Percentiles rank a stretch among this genome's conserved stretches.
Conservation (phyloP, 2,888 invertebrate genomes). For the Tipula confusa region DNA sequence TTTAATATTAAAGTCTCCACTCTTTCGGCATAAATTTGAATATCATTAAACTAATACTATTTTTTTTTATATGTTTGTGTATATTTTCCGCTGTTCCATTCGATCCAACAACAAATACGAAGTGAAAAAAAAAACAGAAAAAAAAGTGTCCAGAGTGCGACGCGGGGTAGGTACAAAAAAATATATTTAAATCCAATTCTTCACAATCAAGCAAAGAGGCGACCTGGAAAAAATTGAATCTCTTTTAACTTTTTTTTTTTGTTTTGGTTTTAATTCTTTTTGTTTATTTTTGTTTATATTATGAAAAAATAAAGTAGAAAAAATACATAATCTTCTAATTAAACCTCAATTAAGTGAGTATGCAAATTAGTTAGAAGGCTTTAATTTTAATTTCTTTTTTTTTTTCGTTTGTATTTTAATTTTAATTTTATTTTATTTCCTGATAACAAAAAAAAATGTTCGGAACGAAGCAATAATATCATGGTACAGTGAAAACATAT, state of each 20-base stretch:
- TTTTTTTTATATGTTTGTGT: constrained; percentile 13
- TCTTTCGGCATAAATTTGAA: constrained; percentile 28
- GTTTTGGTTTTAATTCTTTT: constrained; percentile 26
- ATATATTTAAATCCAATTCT: constrained; percentile 12
- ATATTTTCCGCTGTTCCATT: neutral
- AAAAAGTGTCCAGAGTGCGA: neutral
- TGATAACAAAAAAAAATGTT: neutral
- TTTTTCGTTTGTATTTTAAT: constrained; percentile 14
- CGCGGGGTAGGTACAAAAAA: neutral
- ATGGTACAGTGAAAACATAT: neutral
- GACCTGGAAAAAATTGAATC: constrained; percentile 20
- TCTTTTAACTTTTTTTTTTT: constrained; percentile 4
- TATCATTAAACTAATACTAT: constrained; percentile 28
- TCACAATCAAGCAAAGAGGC: constrained; percentile 17
- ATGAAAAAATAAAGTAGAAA: constrained; percentile 17
- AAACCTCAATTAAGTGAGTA: constrained; percentile 31
- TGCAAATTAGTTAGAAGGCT: constrained; percentile 30
- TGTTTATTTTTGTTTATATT: constrained; percentile 28
- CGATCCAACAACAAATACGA: neutral
- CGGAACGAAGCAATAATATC: neutral
- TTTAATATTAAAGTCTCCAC: constrained; percentile 12
- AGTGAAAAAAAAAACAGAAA: neutral
- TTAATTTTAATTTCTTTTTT: constrained; percentile 13
- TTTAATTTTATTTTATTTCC: constrained; percentile 20
- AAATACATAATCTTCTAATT: constrained; percentile 31